Evolutionary conservation across 64 coral and sea anemone species (phyloP), one percentile per base, ranked within the genome.

Genomic region (Stichodactyla helianthus): DNA sequence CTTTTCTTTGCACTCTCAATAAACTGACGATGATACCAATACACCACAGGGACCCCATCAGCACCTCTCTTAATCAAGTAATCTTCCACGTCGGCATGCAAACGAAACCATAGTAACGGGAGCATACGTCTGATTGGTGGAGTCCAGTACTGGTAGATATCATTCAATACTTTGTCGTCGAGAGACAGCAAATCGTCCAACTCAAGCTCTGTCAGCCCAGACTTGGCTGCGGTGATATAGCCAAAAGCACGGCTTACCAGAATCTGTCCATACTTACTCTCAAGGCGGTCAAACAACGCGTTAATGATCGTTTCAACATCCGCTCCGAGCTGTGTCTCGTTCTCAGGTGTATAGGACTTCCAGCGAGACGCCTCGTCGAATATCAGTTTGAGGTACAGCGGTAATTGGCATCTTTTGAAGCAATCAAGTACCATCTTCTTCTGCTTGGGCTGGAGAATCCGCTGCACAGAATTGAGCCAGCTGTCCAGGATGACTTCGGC

Each of bases 21-120:
- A 59, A 94, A 94, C 85, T 94, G 93, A 22, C 93, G 93, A 90
- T 94, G 93, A 84, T 94, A 94, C 93, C 93, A 94, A 17, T 90
- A 94, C 5, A 89, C 70, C 50, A 94, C 88, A 5, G 88, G 77
- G 19, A 88, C 68, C 50, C 86, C 93, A 71, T 94, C 88, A 83
- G 93, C 88, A 44, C 93, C 93, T 63, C 93, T 52, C 19, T 94
- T 88, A 10, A 94, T 76, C 13, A 94, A 85, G 22, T 90, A 94
- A 17, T 94, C 93, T 10, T 83, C 86, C 58, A 94, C 64, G 51
- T 94, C 93, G 20, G 88, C 77, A 55, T 88, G 88, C 19, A 94
- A 59, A 54, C 93, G 93, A 59, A 90, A 85, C 93, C 93, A 94
- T 35, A 94, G 35, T 54, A 94, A 84, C 25, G 93, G 93, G 19